Conservation (phyloP, 2,797 vertebrate genomes). For the Malacoctenus gilli region DNA sequence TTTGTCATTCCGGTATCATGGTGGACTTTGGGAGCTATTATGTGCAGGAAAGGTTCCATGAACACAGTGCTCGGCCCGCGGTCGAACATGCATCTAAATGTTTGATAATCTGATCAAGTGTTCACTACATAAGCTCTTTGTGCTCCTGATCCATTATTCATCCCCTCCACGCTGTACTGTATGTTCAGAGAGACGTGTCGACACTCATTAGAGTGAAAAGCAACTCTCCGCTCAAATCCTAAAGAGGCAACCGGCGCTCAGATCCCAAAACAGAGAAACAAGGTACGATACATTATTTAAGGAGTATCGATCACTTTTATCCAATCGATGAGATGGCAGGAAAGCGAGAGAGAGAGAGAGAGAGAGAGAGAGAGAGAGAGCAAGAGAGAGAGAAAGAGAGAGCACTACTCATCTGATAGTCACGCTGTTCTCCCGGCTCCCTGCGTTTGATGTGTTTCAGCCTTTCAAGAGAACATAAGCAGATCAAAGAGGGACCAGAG, state of each 20-base stretch:
- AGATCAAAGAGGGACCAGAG: constrained; percentile 79
- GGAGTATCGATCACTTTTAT: constrained; percentile 77
- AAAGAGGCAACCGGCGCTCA: constrained; percentile 58
- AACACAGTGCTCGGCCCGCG: constrained; percentile 11
- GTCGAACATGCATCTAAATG: constrained; percentile 50
- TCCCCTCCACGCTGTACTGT: constrained; percentile 44
- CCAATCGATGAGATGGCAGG: constrained; percentile 69
- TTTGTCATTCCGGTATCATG: neutral
- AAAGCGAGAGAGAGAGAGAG: constrained; percentile 35
- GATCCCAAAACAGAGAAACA: constrained; percentile 65
- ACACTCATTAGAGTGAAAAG: constrained; percentile 62
- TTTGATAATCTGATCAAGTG: constrained; percentile 67
- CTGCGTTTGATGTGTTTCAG: constrained; percentile 78
- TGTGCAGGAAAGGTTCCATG: constrained; percentile 19
- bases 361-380: constrained; percentile 51
- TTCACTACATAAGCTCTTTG: constrained; percentile 59
- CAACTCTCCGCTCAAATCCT: constrained; percentile 50
- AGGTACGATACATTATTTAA: constrained; percentile 77
- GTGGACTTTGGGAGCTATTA: constrained; percentile 10
- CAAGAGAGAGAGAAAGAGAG: constrained; percentile 37
- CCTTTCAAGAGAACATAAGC: constrained; percentile 77
- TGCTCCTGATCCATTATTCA: constrained; percentile 72
- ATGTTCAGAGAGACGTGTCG: constrained; percentile 54
- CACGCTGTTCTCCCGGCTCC: constrained; percentile 53
- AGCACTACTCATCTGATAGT: constrained; percentile 66